phyloP scores from a whole-genome alignment of 2,113 vertebrate species.

The Fulmarus glacialis region DNA sequence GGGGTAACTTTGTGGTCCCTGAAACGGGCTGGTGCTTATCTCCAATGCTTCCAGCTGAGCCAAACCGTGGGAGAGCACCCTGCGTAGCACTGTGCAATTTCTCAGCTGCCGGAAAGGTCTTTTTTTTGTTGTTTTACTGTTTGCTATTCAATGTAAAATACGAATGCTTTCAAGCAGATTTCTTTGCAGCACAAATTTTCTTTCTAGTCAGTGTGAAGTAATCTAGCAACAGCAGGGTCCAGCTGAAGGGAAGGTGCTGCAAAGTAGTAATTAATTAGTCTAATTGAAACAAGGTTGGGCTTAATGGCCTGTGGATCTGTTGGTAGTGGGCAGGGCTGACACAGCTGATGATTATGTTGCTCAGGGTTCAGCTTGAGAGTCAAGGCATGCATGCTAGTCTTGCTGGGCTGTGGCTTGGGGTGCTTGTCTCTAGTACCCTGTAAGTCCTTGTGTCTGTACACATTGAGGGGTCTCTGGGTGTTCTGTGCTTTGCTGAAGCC shows the following conservation, averaged over 20 bases:
- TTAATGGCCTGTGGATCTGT: neutral
- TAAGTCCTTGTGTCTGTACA: neutral
- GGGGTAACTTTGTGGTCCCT: neutral
- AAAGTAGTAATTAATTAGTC: neutral
- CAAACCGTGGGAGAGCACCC: neutral
- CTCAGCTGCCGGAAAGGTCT: neutral
- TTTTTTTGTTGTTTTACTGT: neutral
- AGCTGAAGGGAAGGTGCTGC: neutral
- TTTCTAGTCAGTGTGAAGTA: neutral
- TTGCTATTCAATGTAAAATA: neutral
- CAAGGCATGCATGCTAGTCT: accelerated
- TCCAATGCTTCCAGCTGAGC: neutral
- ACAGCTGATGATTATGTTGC: neutral
- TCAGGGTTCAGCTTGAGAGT: neutral
- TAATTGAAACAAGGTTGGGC: neutral
- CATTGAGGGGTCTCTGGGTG: accelerated
- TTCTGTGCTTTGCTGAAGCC: neutral
- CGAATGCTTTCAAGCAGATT: neutral
- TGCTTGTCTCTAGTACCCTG: accelerated
- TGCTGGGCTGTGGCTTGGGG: neutral
- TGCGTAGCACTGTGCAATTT: neutral
- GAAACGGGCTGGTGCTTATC: neutral
- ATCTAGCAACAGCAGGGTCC: neutral
- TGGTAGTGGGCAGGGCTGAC: neutral
- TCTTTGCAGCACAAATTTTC: neutral